phyloP scores from a whole-genome alignment of 2,113 vertebrate genomes.

The Microcebus griseorufus region DNA sequence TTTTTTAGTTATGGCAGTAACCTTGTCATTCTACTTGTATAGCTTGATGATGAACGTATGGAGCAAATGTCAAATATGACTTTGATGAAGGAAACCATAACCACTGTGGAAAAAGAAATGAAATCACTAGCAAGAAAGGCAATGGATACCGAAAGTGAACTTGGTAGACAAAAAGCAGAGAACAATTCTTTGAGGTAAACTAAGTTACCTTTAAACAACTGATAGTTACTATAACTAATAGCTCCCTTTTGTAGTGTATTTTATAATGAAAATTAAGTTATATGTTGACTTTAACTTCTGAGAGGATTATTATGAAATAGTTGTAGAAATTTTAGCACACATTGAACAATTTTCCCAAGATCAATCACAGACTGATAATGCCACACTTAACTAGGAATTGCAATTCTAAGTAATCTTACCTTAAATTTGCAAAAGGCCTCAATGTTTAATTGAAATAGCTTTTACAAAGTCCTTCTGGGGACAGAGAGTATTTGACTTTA shows the following conservation, averaged over 20 bases:
- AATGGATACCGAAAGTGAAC: slow-evolving; percentile 83
- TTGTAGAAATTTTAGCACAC: background rate
- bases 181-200: slow-evolving; percentile 87
- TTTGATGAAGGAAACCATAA: slow-evolving; percentile 84
- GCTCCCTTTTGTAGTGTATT: slow-evolving; percentile 45
- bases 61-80: slow-evolving; percentile 85
- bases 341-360: background rate
- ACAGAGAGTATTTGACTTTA: slow-evolving; percentile 4
- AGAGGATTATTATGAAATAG: background rate
- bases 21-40: slow-evolving; percentile 71
- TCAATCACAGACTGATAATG: background rate
- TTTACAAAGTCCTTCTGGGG: slow-evolving; percentile 11
- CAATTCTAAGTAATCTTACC: background rate
- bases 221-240: slow-evolving; percentile 41
- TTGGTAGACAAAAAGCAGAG: slow-evolving; percentile 84
- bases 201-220: slow-evolving; percentile 49
- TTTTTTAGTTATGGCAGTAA: background rate
- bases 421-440: background rate
- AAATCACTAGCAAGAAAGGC: slow-evolving; percentile 85
- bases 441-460: background rate
- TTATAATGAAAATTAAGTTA: slow-evolving; percentile 52
- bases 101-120: slow-evolving; percentile 87
- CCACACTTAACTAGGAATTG: background rate
- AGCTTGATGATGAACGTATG: slow-evolving; percentile 88
- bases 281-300: slow-evolving; percentile 26